phyloP scores from a whole-genome alignment of 2,888 invertebrate species.

The Orthosia cruda region DNA sequence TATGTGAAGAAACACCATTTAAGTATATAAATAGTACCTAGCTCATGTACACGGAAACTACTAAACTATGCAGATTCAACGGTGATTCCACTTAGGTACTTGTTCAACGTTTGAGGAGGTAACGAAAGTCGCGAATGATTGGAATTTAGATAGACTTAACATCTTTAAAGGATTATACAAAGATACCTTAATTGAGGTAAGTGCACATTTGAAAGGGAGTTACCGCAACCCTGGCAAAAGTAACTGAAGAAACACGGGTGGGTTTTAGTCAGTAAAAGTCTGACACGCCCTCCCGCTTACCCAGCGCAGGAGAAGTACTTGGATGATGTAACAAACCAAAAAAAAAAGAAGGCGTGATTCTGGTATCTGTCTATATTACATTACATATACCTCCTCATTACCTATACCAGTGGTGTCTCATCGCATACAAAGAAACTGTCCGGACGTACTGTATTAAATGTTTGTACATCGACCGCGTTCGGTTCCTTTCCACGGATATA shows the following conservation, averaged over 20 bases:
- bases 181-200: constrained; percentile 5
- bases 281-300: not conserved
- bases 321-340: not conserved
- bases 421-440: no score
- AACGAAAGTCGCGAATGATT: constrained; percentile 44
- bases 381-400: not conserved
- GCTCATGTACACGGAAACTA: constrained; percentile 41
- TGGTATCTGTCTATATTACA: not conserved
- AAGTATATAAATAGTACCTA: constrained; percentile 46
- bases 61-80: constrained; percentile 49
- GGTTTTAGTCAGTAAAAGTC: not conserved
- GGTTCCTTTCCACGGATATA: no score
- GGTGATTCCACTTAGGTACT: constrained; percentile 32
- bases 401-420: no score
- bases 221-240: not conserved
- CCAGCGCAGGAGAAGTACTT: not conserved
- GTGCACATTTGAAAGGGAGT: not conserved
- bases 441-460: no score
- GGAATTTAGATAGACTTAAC: constrained; percentile 36
- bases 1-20: no score
- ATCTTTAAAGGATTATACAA: not conserved
- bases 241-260: not conserved
- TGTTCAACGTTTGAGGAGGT: constrained; percentile 28
- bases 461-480: no score
- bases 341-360: not conserved